Evolutionary conservation across 2,888 invertebrate genomes (phyloP), one percentile per base, ranked within the genome.

Genomic region (Melolontha melolontha): DNA sequence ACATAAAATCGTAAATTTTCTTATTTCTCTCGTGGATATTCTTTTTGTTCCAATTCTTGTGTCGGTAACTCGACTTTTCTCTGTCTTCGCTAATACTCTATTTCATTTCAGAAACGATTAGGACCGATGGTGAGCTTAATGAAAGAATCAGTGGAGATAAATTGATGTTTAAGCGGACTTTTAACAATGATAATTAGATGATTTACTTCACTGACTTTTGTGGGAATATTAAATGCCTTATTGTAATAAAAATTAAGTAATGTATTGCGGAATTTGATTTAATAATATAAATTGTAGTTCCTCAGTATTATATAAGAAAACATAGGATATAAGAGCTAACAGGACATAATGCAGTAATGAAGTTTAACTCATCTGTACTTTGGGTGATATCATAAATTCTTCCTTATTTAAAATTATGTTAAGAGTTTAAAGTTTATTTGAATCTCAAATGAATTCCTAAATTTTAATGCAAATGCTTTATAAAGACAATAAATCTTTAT

Each of bases 1-100:
- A 57, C 66, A 59, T 66, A 66, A 55, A 66, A 66, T 54, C 52
- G 52, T 54, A 64, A 47, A 64, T 64, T 64, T 64, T 52, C 54
- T 64, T 64, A 52, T 54, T 64, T 34, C 52, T 64, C 44, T 62
- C 59, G 47, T 12, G 11, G 59, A 62, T 29, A 62, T 62, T 29
- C 47, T 62, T 57, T 47, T 59, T 47, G 44, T 62, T 44, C 47
- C 34, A 49, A 47, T 62, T 47, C 16, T 17, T 47, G 59, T 39
- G 29, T 62, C 59, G 47, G 59, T 59, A 59, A 59, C 59, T 59
- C 39, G 22, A 34, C 29, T 49, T 62, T 62, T 47, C 49, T 39
- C 42, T 62, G 34, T 62, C 59, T 47, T 29, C 47, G 29, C 59
- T 62, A 62, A 62, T 62, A 47, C 59, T 42, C 44, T 39, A 62